A percentile compares a stretch with the other conserved stretches of the same genome.
Conservation (phyloP, 2,888 invertebrate genomes). For the Cyclophora albipunctata region DNA sequence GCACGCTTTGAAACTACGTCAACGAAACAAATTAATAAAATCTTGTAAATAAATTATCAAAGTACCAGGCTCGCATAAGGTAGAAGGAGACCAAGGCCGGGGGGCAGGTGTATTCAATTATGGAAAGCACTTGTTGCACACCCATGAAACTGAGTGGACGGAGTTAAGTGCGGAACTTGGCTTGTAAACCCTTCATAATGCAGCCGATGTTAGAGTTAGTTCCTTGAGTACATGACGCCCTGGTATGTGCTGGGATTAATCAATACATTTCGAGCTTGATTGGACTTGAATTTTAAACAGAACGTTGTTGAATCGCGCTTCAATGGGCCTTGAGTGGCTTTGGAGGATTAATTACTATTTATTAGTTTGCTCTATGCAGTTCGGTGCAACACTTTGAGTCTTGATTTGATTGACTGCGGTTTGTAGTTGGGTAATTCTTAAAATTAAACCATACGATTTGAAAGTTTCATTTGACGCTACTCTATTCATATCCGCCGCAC, state of each 20-base stretch:
- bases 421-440: too few relatives aligned
- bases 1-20: too few relatives aligned
- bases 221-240: conserved; percentile 35
- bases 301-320: neutral
- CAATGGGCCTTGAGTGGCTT: neutral
- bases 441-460: neutral
- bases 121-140: conserved; percentile 54
- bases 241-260: conserved; percentile 28
- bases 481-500: neutral
- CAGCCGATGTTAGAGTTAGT: conserved; percentile 37
- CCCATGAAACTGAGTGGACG: conserved; percentile 41
- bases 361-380: neutral
- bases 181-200: conserved; percentile 51
- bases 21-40: too few relatives aligned
- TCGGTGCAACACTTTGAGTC: too few relatives aligned
- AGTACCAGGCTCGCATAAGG: conserved; percentile 31
- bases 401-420: too few relatives aligned
- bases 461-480: neutral
- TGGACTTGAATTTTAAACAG: conserved; percentile 4
- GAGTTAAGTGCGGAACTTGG: conserved; percentile 47
- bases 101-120: conserved; percentile 48
- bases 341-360: neutral
- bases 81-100: conserved; percentile 22
- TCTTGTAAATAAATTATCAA: conserved; percentile 21
- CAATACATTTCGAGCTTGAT: conserved; percentile 19